These are phyloP conservation scores for Fratercula arctica DNA, from an alignment of 2,797 vertebrate species.

Conservation along the genomic window DNA sequence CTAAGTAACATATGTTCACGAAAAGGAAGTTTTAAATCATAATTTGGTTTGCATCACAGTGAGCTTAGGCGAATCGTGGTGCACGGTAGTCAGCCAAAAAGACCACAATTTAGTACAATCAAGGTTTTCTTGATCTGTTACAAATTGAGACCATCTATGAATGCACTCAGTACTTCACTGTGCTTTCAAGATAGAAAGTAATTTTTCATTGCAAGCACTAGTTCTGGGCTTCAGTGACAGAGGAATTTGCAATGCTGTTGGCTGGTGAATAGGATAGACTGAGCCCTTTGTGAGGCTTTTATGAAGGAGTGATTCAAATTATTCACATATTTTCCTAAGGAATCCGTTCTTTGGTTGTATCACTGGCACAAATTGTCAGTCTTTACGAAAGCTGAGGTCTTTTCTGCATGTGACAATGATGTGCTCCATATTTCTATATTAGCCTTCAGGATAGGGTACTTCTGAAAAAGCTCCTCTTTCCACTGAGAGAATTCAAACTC, in stretches of 20 bases:
- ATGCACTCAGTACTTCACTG: neutral
- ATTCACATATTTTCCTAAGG: neutral
- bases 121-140: neutral
- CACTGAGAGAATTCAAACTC: neutral
- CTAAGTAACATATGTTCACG: neutral
- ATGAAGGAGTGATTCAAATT: neutral
- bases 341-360: neutral
- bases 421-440: neutral
- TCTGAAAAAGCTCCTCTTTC: neutral
- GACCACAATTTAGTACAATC: neutral
- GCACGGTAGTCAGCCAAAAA: neutral
- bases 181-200: neutral
- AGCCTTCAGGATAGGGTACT: neutral
- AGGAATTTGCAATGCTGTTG: neutral
- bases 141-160: neutral
- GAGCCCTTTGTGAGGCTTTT: neutral
- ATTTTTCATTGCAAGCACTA: neutral
- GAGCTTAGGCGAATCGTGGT: neutral
- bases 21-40: neutral
- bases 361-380: neutral
- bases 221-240: neutral
- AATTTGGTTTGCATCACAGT: neutral
- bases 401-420: neutral
- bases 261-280: neutral
- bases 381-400: neutral